These are phyloP conservation scores for Melipona quadrifasciata DNA, from an alignment of 1,140 invertebrate species.

Conservation along the genomic window DNA sequence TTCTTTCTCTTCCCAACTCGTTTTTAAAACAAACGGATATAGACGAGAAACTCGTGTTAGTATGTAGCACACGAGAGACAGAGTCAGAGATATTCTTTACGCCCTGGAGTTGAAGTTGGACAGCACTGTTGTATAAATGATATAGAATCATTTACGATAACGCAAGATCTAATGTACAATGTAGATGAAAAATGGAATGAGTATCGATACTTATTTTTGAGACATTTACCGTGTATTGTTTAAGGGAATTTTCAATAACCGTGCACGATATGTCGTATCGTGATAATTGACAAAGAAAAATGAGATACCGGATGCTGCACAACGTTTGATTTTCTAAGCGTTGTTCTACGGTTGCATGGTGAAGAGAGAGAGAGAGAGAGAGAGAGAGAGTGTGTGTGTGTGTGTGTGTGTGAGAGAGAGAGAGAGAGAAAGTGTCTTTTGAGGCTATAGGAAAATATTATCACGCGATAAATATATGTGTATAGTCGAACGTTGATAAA, in stretches of 20 bases:
- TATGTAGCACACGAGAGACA: background rate
- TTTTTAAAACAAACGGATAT: background rate
- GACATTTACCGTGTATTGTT: slow-evolving; percentile 48
- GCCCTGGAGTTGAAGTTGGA: background rate
- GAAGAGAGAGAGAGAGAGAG: background rate
- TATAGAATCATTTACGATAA: slow-evolving; percentile 43
- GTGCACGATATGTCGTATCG: slow-evolving; percentile 22
- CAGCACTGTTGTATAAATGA: slow-evolving; percentile 25
- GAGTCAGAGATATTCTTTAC: background rate
- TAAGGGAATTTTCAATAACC: slow-evolving; percentile 39
- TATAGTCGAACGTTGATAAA: slow-evolving; percentile 48
- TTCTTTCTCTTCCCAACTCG: background rate
- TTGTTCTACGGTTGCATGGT: background rate
- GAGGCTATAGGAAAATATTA: slow-evolving; percentile 50
- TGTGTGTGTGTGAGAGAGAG: slow-evolving; percentile 6
- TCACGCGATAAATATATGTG: slow-evolving; percentile 39
- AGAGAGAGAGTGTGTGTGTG: slow-evolving; percentile 4
- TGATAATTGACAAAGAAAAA: background rate
- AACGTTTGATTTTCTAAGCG: slow-evolving; percentile 34
- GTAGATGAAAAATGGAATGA: slow-evolving; percentile 47
- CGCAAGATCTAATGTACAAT: slow-evolving; percentile 42
- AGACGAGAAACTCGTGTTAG: background rate
- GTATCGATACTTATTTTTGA: slow-evolving; percentile 58
- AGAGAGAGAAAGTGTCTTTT: slow-evolving; percentile 32
- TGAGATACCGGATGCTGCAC: background rate